Percentiles rank a stretch among this genome's conserved stretches.
These are phyloP conservation scores for Geopemphigus sp. DNA, from an alignment of 1,140 invertebrate species.

Conservation along the genomic window DNA sequence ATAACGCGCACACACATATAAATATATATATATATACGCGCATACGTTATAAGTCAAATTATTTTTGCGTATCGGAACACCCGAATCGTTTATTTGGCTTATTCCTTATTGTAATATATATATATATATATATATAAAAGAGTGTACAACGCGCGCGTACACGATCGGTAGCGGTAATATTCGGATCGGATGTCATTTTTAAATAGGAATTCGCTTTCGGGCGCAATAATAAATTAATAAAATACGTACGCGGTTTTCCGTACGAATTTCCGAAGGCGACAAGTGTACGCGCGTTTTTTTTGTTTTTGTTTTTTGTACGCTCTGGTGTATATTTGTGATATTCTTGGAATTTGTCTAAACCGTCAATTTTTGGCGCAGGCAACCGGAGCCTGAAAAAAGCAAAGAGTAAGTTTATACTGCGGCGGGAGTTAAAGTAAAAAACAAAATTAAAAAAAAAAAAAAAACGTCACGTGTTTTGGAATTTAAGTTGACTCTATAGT, in stretches of 20 bases:
- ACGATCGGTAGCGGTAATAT: neutral
- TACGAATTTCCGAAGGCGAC: too few species aligned
- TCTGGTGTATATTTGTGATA: slow-evolving; percentile 39
- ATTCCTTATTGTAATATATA: slow-evolving; percentile 7
- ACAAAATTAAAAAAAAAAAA: too few species aligned
- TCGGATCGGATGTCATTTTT: neutral
- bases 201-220: too few species aligned
- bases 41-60: slow-evolving; percentile 31
- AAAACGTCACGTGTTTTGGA: slow-evolving; percentile 1
- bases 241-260: too few species aligned
- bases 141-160: slow-evolving; percentile 1
- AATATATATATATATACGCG: too few species aligned
- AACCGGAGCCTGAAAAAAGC: slow-evolving; percentile 53
- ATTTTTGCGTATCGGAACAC: slow-evolving; percentile 26
- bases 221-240: too few species aligned
- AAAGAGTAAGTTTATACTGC: slow-evolving; percentile 52
- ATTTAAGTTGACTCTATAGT: slow-evolving; percentile 28
- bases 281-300: too few species aligned
- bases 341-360: slow-evolving; percentile 36
- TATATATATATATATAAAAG: too few species aligned
- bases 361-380: slow-evolving; percentile 51
- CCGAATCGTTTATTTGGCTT: slow-evolving; percentile 35
- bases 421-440: slow-evolving; percentile 33
- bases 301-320: too few species aligned
- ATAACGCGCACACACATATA: too few species aligned